Evolutionary conservation across 2,888 invertebrate genomes (phyloP).

Genomic region (Coecobrya sp.): DNA sequence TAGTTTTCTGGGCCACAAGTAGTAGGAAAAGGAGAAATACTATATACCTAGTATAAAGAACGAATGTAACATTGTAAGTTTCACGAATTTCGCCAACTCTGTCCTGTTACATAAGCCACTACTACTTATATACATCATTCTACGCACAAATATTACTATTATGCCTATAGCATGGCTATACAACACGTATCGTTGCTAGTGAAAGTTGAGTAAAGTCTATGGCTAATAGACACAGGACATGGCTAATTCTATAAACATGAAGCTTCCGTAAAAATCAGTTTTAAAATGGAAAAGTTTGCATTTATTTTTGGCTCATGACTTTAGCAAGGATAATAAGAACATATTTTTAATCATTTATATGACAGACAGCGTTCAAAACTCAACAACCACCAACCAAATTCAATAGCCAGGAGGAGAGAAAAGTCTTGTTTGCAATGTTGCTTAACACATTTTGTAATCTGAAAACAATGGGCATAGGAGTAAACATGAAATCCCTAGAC

Average conservation of each 20-base stretch:
- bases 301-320: too few relatives aligned
- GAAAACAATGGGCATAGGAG: constrained; percentile 5
- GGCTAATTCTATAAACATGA: too few relatives aligned
- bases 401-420: neutral
- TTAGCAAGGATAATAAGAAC: too few relatives aligned
- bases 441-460: neutral
- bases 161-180: neutral
- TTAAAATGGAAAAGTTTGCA: too few relatives aligned
- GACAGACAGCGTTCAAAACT: too few relatives aligned
- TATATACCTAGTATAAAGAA: neutral
- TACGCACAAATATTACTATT: neutral
- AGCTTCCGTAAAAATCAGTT: too few relatives aligned
- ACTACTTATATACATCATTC: neutral
- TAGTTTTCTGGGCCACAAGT: constrained; percentile 47
- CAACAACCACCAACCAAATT: constrained; percentile 3
- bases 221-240: too few relatives aligned
- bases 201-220: too few relatives aligned
- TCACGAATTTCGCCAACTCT: constrained; percentile 13
- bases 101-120: neutral
- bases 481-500: constrained; percentile 3
- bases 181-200: neutral
- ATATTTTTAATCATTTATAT: too few relatives aligned
- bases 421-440: neutral
- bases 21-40: neutral
- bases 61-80: too few relatives aligned